A percentile compares a stretch with the other conserved stretches of the same genome.
These are phyloP conservation scores for Pteromalus puparum DNA, from an alignment of 1,140 invertebrate genomes.

Conservation along the genomic window DNA sequence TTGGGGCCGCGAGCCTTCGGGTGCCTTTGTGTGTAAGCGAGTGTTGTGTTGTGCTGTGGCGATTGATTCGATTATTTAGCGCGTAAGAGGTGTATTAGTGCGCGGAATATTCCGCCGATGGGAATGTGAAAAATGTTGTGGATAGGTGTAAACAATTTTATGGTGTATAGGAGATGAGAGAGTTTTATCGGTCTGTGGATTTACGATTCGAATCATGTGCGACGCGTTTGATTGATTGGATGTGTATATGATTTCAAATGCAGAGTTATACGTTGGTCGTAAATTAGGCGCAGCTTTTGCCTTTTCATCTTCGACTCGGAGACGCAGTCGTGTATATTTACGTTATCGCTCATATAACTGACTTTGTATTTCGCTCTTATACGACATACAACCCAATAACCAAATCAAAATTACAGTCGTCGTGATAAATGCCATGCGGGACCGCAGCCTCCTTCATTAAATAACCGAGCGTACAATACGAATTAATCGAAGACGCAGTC, in stretches of 20 bases:
- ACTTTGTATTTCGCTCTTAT: too few species aligned
- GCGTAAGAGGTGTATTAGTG: background rate
- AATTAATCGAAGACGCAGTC: too few species aligned
- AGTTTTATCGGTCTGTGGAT: background rate
- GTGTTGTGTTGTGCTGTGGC: too few species aligned
- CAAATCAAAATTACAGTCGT: background rate
- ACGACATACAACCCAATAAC: background rate
- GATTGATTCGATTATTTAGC: constrained; percentile 4
- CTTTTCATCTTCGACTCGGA: background rate
- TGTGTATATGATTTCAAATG: background rate
- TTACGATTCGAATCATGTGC: too few species aligned
- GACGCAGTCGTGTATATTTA: too few species aligned
- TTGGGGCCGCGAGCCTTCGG: background rate
- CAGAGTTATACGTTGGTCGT: background rate
- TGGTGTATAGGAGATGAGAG: background rate
- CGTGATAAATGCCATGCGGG: background rate
- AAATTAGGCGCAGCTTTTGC: background rate
- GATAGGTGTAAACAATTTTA: background rate
- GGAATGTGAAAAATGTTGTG: too few species aligned
- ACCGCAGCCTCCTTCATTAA: too few species aligned
- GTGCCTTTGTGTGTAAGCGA: background rate
- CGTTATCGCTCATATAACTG: background rate
- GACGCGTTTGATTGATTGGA: background rate
- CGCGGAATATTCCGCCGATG: background rate
- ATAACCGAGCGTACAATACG: too few species aligned